Base-by-base conservation (phyloP, 2,888 invertebrate species). In the Agonopterix alstromeriana region DNA sequence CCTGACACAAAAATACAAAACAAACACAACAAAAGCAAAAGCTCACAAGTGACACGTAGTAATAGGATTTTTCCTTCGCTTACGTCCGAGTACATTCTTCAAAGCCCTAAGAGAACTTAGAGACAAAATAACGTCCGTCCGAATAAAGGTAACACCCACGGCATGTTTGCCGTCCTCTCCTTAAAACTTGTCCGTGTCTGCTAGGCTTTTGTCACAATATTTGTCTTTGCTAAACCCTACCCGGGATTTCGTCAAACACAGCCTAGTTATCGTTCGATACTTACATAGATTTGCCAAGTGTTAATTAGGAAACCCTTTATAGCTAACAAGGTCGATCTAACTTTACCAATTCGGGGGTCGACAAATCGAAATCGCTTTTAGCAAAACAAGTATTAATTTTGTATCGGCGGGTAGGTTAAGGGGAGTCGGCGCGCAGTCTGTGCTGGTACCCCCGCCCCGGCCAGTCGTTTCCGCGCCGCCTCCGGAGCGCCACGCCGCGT, bases 351-450 rank as follows among this genome's bases (percentile, higher is more conserved):
- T 82, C 74, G 70, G 72, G 73, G 77, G 75, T 79, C 83, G 79
- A 86, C 86, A 86, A 88, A 87, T 86, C 87, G 86, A 83, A 86
- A 85, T 85, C 81, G 83, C 81, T 86, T 84, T 85, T 83, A 82
- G 82, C 80, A 82, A 86, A 86, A 86, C 83, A 86, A 86, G 87
- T 87, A 87, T 87, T 87, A 87, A 87, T 86, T 85, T 84, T 84
- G 85, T 85, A 85, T 86, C 83, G 83, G 77, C 71, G 73, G 77
- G 55, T 58, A 36, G 45, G 44, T n/a, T 56, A 54, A 68, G 73
- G 74, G 72, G 73, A 71, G 65, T 67, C 67, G 82, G 79, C 81
- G 80, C 78, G 79, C 82, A 78, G 76, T 79, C 79, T 79, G 53
- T 50, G 47, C 50, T 36, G 47, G 42, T 17, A 45, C 49, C 49